Evolutionary conservation across 2,888 invertebrate genomes (phyloP), one percentile per base, ranked within the genome.

Genomic region (Pseudoips prasinana): DNA sequence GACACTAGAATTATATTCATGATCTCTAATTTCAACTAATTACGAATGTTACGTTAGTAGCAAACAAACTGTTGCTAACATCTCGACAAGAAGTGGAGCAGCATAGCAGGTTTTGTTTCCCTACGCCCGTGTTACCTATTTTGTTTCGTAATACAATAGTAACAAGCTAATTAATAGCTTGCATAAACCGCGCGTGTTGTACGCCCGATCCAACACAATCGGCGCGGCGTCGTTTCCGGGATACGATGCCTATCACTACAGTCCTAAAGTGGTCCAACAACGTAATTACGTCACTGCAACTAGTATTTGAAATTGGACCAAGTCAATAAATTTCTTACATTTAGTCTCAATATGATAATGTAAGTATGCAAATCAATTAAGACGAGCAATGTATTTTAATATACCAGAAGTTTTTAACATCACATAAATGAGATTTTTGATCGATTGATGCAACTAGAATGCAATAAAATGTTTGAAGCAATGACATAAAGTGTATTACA

Each of bases 141-240:
- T 54, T 23, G 55, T 84, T 75, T 69, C 73, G 78, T 79, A 84
- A 86, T 57, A 77, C 77, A 80, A 81, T 79, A 69, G 73, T 71
- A 69, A 71, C 74, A 48, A 61, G 66, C 77, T 86, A 85, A 84
- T 85, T 79, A 74, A 83, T 83, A 72, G 72, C 77, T 86, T 85
- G 81, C 85, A 77, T 84, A 85, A 86, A 82, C 63, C 50, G 55
- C 58, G 64, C 66, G 64, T 69, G 67, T 63, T 66, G 25, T 35
- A 30, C 44, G 61, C 58, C 60, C 50, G 67, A 70, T 73, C 64
- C 63, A 61, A 71, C 58, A 74, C 68, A 74, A 74, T 70, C 66
- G 44, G 40, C 32, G 37, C 3, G 7, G 46, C 19, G n/a, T n/a
- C n/a, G 60, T 78, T 86, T 85, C 86, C 85, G 70, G 81, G 79